Base-by-base conservation (phyloP, 2,797 vertebrate genomes). In the Propithecus deckenii region DNA sequence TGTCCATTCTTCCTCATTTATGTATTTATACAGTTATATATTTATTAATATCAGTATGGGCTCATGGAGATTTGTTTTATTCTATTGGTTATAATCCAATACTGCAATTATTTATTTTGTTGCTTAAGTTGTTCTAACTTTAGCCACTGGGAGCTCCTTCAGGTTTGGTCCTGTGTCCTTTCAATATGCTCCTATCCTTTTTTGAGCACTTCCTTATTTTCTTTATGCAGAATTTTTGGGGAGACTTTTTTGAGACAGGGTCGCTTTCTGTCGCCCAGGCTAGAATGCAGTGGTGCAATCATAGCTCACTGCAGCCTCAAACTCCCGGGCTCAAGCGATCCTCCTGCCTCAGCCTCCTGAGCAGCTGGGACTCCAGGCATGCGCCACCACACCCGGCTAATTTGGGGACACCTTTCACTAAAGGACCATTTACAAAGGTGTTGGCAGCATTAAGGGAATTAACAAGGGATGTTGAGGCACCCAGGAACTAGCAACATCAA, bases 361-460 rank as follows among this genome's bases (percentile, higher is more conserved):
- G 61, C 32, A 63, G 30, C 61, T 63, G 61, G 13, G 30, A 63
- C 14, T 32, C 17, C 1, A 32, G 30, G 61, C 13, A 3, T 7
- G 2, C 2, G 14, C 30, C 14, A 32, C 30, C 30, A 32, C 1
- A 0, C 14, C 14, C 2, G 5, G 14, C 30, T 63, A 63, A 63
- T 63, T 23, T 38, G 35, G 67, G 35, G 67, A 69, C 35, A 69
- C 35, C 38, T 38, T 35, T 69, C 22, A n/a, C 18, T 35, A 15
- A 63, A 32, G 72, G 17, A 78, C 38, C 35, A 76, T 71, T 83
- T 86, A 75, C 79, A 86, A 89, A 80, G 48, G 15, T 25, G 25
- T 57, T 81, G 85, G 15, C 65, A 89, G 63, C 22, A 30, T 65
- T 48, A 72, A 57, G 86, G 52, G 23, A 79, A 48, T 93, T 79